Evolutionary conservation across 1,140 invertebrate species (phyloP).

Genomic region (Mycetomoellerius zeteki): DNA sequence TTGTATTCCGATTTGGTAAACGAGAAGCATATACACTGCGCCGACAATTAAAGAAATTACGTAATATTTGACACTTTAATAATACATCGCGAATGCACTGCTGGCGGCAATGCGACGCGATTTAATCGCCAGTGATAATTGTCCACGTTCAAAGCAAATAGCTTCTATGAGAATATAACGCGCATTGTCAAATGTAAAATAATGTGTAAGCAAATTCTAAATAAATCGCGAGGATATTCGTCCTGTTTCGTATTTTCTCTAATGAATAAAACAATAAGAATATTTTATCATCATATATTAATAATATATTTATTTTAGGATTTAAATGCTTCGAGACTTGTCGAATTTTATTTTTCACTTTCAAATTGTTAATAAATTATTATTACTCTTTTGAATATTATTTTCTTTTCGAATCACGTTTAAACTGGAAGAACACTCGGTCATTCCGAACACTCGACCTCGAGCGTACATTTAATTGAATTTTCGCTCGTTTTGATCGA

Average conservation of each 20-base stretch:
- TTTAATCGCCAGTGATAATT: slow-evolving; percentile 59
- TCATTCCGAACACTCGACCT: background rate
- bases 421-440: background rate
- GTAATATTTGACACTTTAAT: slow-evolving; percentile 64
- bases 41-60: slow-evolving; percentile 58
- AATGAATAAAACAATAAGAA: background rate
- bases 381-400: background rate
- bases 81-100: slow-evolving; percentile 33
- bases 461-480: slow-evolving; percentile 67
- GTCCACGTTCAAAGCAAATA: slow-evolving; percentile 51
- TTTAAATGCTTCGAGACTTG: background rate
- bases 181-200: slow-evolving; percentile 42
- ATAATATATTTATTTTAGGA: background rate
- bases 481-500: slow-evolving; percentile 63
- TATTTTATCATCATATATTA: background rate
- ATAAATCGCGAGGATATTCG: background rate
- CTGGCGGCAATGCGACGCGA: slow-evolving; percentile 48
- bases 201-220: slow-evolving; percentile 13
- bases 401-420: background rate
- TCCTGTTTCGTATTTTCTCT: slow-evolving; percentile 19
- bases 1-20: slow-evolving; percentile 32
- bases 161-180: slow-evolving; percentile 41
- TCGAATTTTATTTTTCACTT: slow-evolving; percentile 10
- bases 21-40: slow-evolving; percentile 9
- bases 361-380: background rate